Base-by-base conservation (phyloP, 2,888 invertebrate species). In the Phrixothrix hirtus region DNA sequence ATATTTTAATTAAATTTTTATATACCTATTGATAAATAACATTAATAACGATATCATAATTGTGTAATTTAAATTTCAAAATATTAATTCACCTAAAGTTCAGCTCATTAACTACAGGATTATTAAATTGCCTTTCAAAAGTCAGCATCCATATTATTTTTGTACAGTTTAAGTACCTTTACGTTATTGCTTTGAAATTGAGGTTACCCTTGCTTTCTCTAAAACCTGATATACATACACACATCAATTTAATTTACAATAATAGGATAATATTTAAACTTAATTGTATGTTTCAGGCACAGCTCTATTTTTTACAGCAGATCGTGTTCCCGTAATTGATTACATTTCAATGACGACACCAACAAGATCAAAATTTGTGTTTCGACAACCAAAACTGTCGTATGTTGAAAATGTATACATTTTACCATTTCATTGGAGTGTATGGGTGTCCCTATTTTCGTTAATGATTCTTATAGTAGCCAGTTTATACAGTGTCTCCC, bases 351-450 rank as follows among this genome's bases (percentile, higher is more conserved):
- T 86, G 73, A 84, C 86, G 9, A 83, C 86, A 0, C 82, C 83
- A 1, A 86, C 85, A 0, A 75, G 80, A 59, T 87, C 86, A 0
- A 83, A 83, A 62, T 87, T 88, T 67, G 81, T 89, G 12, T 88
- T 88, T 68, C 82, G 84, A 38, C 83, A 86, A 67, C 88, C 88
- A 1, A 84, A 87, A 64, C 68, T 89, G 9, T 75, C 88, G 0
- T 86, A 84, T 55, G 83, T 88, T 29, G 84, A 83, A 58, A 88
- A 89, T 66, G 81, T 89, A 32, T 89, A 85, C 66, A 71, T 82
- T 1, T 72, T 88, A 15, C 87, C 89, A 0, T 89, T 89, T 65
- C 78, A 82, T 48, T 75, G 70, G 17, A 73, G 77, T 1, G 86
- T 88, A n/a, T 88, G 88, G 88, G 73, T 81, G 37, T 79, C 82